Evolutionary conservation across 2,113 vertebrate species (phyloP).

Genomic region (Callaeas wilsoni): DNA sequence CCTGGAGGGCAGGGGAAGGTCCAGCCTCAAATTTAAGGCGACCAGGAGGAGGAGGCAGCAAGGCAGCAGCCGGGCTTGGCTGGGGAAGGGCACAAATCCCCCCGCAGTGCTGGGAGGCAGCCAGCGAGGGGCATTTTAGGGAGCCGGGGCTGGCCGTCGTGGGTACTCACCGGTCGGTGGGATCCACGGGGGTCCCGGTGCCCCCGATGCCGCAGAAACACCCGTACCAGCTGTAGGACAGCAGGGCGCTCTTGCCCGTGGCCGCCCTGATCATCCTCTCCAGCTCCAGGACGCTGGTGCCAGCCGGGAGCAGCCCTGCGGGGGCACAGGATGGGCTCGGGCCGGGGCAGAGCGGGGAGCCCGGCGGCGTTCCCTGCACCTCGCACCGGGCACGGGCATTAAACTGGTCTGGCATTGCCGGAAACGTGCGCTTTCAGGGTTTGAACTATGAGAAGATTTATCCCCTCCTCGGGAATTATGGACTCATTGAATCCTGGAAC

Average conservation of each 20-base stretch:
- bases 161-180: slow-evolving; percentile 7
- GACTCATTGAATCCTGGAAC: not conserved
- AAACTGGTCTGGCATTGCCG: accelerated
- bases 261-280: not conserved
- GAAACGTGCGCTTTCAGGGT: accelerated
- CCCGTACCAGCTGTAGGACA: slow-evolving; percentile 49
- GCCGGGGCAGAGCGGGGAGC: accelerated
- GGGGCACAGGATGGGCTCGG: not conserved
- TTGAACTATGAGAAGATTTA: accelerated
- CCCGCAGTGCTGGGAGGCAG: accelerated
- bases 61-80: not conserved
- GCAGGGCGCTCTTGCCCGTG: slow-evolving; percentile 11
- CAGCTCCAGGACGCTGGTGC: not conserved
- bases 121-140: accelerated
- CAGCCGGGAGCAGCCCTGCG: not conserved
- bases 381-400: accelerated
- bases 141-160: accelerated
- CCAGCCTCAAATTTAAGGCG: not conserved
- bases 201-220: slow-evolving; percentile 47
- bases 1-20: not conserved
- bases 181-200: not conserved
- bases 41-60: accelerated
- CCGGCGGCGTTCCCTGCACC: accelerated
- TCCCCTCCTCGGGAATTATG: not conserved
- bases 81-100: accelerated